phyloP scores from a whole-genome alignment of 2,888 invertebrate species.

The Bembecia ichneumoniformis region DNA sequence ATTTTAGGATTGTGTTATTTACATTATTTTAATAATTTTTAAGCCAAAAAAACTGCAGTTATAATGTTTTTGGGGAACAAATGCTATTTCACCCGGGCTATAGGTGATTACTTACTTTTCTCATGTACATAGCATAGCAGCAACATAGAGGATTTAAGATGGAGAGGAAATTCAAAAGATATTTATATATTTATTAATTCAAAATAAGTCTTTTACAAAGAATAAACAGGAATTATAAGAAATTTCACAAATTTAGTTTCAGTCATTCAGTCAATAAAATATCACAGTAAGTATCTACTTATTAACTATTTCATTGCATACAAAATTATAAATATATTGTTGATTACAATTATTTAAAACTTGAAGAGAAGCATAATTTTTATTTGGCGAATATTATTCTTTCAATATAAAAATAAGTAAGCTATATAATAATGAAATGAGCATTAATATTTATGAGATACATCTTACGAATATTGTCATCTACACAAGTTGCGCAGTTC shows the following conservation, averaged over 20 bases:
- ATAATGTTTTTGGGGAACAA: too few relatives aligned
- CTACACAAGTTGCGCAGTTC: constrained; percentile 51
- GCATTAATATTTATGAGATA: neutral
- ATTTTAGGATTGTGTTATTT: too few relatives aligned
- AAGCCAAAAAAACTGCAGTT: too few relatives aligned
- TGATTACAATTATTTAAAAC: neutral
- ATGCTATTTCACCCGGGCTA: too few relatives aligned
- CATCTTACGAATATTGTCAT: constrained; percentile 24
- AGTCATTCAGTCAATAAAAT: constrained; percentile 46
- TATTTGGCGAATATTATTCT: constrained; percentile 3
- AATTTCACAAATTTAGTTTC: neutral
- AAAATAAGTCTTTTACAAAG: neutral
- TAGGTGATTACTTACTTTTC: too few relatives aligned
- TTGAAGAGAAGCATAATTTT: neutral
- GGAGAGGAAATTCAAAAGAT: too few relatives aligned
- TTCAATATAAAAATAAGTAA: too few relatives aligned
- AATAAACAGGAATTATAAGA: too few relatives aligned
- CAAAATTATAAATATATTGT: too few relatives aligned
- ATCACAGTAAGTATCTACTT: constrained; percentile 39
- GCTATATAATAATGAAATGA: neutral
- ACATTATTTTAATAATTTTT: too few relatives aligned
- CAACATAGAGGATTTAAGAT: too few relatives aligned
- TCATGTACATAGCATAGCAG: too few relatives aligned
- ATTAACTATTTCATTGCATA: neutral
- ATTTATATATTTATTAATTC: neutral